Percentiles rank a stretch among this genome's conserved stretches.
These are phyloP conservation scores for Craseonycteris thonglongyai DNA, from an alignment of 2,113 vertebrate genomes.

Conservation along the genomic window DNA sequence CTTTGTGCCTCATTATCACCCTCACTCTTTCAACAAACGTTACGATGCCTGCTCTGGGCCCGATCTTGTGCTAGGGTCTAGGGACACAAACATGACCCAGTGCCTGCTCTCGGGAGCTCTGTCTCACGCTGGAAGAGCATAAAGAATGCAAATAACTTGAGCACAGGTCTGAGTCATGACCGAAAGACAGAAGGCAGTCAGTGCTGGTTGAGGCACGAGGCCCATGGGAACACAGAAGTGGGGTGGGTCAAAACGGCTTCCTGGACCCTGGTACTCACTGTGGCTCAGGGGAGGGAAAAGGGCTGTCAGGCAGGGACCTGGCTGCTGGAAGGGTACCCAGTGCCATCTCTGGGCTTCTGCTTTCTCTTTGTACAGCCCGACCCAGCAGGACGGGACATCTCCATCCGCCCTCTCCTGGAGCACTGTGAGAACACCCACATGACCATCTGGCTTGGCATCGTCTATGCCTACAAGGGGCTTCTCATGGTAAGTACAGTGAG, in stretches of 20 bases:
- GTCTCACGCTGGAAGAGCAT: not conserved
- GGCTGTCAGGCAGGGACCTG: not conserved
- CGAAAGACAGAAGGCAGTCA: not conserved
- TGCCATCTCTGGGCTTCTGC: conserved; percentile 13
- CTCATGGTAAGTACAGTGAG: conserved; percentile 90
- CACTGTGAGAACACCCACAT: conserved; percentile 99
- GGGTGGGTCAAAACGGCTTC: not conserved
- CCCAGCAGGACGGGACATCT: conserved; percentile 95
- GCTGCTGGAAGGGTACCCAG: not conserved
- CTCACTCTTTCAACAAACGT: not conserved
- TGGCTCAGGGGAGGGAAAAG: not conserved
- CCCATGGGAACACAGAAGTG: not conserved
- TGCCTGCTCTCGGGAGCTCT: not conserved
- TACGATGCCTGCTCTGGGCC: not conserved
- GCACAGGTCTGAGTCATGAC: not conserved
- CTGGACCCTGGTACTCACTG: not conserved
- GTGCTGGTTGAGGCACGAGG: not conserved
- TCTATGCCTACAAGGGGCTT: conserved; percentile 98
- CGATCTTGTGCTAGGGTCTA: not conserved
- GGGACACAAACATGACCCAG: not conserved
- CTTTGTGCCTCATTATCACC: not conserved
- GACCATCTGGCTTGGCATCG: conserved; percentile 99
- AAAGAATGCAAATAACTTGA: not conserved
- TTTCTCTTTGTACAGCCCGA: conserved; percentile 86
- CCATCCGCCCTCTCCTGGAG: conserved; percentile 97